These are phyloP conservation scores for Pagrus major DNA, from an alignment of 2,113 vertebrate species.

Conservation along the genomic window DNA sequence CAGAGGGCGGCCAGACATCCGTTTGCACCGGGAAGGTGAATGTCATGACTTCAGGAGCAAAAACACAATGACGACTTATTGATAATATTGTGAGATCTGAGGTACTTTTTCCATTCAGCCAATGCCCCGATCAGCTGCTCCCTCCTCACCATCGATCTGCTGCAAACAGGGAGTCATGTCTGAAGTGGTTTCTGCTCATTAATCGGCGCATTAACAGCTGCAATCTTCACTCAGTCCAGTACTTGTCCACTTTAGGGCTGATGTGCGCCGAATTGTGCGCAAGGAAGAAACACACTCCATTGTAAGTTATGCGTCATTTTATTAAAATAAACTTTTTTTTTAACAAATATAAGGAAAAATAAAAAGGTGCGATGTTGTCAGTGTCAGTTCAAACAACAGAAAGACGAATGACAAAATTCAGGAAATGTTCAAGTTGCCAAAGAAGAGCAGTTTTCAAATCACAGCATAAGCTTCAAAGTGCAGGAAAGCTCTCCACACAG, in stretches of 20 bases:
- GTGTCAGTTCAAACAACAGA: slow-evolving; percentile 41
- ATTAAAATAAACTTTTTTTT: slow-evolving; percentile 43
- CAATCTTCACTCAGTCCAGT: background rate
- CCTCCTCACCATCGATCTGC: background rate
- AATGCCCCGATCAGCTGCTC: background rate
- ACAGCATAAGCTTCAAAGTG: slow-evolving; percentile 53
- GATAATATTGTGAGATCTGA: background rate
- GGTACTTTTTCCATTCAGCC: background rate
- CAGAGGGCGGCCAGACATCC: background rate
- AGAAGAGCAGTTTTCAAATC: background rate
- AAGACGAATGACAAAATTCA: slow-evolving; percentile 35
- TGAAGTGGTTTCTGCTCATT: background rate
- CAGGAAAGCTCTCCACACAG: slow-evolving; percentile 22
- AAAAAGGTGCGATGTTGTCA: slow-evolving; percentile 36
- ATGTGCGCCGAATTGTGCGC: background rate
- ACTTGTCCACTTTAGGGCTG: background rate
- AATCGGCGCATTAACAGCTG: background rate
- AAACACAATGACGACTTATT: background rate
- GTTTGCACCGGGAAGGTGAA: slow-evolving; percentile 44
- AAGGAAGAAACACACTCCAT: background rate
- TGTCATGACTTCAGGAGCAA: slow-evolving; percentile 14
- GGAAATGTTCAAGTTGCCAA: slow-evolving; percentile 32
- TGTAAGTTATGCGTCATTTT: slow-evolving; percentile 47
- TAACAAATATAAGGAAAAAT: background rate
- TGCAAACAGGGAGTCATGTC: background rate